Evolutionary conservation across 2,113 vertebrate genomes (phyloP).

Genomic region (Archilochus colubris): DNA sequence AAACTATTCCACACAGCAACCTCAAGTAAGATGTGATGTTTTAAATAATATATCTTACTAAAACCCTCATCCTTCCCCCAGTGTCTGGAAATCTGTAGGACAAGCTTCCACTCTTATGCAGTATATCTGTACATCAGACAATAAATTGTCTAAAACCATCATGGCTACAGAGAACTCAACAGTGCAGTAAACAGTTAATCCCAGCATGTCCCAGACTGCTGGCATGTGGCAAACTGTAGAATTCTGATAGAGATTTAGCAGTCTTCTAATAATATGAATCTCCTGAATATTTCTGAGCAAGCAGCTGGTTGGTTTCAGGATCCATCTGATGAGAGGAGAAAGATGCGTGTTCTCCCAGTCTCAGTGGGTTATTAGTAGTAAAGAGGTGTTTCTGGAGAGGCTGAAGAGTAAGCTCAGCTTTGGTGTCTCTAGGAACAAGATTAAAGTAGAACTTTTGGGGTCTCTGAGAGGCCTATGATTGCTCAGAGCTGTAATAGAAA

Average conservation of each 20-base stretch:
- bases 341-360: background rate
- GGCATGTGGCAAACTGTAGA: background rate
- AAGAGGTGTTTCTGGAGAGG: background rate
- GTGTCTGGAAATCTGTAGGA: background rate
- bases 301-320: background rate
- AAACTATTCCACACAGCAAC: background rate
- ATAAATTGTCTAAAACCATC: background rate
- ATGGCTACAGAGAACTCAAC: background rate
- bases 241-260: background rate
- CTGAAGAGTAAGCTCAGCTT: background rate
- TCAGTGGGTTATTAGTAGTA: background rate
- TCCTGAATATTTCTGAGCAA: background rate
- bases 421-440: background rate
- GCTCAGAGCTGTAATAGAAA: background rate
- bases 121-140: background rate
- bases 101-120: background rate
- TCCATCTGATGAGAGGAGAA: background rate
- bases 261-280: background rate
- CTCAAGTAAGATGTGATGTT: background rate
- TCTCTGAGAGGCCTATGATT: background rate
- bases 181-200: background rate
- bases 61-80: background rate
- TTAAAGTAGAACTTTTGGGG: background rate
- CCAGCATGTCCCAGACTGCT: background rate
- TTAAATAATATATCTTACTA: background rate